Base-by-base conservation (phyloP, 2,113 vertebrate genomes). In the Orycteropus afer region DNA sequence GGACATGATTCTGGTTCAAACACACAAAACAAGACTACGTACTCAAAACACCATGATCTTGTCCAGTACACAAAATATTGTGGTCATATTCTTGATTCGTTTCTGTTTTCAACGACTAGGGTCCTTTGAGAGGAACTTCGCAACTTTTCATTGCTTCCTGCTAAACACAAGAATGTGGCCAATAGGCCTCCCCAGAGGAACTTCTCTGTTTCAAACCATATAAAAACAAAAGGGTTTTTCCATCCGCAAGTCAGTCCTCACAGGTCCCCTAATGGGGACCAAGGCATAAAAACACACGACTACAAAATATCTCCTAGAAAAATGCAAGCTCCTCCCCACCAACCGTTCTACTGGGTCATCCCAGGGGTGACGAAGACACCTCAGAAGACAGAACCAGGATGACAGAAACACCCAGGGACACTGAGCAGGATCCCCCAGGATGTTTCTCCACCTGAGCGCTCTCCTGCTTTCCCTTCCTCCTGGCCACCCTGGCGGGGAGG, bases 271-370 rank as follows among this genome's bases (percentile, higher is more conserved):
- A 25, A 34, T 11, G 27, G 81, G 59, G 63, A 65, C 71, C 20
- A 9, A 20, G 63, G 57, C 27, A 45, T 34, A 82, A 82, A 86
- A 29, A 59, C 32, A 93, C 45, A 51, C 37, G 10, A 59, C 69
- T 96, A 61, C 7, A 97, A 93, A 96, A 95, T 25, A 27, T 18
- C 29, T 37, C 42, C 74, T 78, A 86, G 40, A 92, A 88, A 97
- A 96, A 78, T 10, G 76, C 29, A 53, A 91, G 67, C 77, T 61
- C 47, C 77, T 93, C 34, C 32, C 55, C 45, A 17, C 10, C 29
- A 84, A 8, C 59, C 11, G 10, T 71, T 74, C 59, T 32, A 53
- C 40, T 15, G n/a, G 63, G 23, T 67, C 69, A 11, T 47, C 71
- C 61, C 25, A 53, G 80, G 67, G 47, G 81, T n/a, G 51, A 55